These are phyloP conservation scores for Drosophila multiciliata DNA, from an alignment of 2,888 invertebrate species.

Conservation along the genomic window DNA sequence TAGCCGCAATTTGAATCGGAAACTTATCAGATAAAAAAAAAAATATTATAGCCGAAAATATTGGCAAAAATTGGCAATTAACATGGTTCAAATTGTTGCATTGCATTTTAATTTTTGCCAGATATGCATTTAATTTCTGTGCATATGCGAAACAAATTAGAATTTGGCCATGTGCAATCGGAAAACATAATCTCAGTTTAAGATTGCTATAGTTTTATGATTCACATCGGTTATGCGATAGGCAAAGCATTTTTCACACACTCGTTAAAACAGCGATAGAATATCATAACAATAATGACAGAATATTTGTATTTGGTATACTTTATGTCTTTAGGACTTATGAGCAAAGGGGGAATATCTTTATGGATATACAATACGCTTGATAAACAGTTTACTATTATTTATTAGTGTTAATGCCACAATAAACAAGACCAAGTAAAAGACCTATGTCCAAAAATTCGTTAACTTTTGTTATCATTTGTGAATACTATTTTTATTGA, in stretches of 20 bases:
- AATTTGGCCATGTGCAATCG: neutral
- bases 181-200: conserved; percentile 2
- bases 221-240: conserved; percentile 6
- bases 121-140: neutral
- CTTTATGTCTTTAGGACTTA: neutral
- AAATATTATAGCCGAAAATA: neutral
- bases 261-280: neutral
- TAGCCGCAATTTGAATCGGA: conserved; percentile 8
- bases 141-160: neutral
- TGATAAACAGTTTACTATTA: conserved; percentile 1
- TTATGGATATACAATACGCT: neutral
- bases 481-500: neutral
- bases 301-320: neutral
- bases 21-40: conserved; percentile 7
- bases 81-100: conserved; percentile 1
- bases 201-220: neutral
- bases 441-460: neutral
- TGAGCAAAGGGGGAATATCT: conserved; percentile 1
- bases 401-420: conserved; percentile 3
- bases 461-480: neutral
- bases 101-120: neutral
- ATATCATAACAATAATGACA: conserved; percentile 13
- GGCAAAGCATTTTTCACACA: conserved; percentile 1
- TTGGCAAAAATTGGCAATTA: neutral
- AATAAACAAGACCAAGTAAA: neutral